Conservation (phyloP, 2,888 invertebrate species). For the Troilus luridus region DNA sequence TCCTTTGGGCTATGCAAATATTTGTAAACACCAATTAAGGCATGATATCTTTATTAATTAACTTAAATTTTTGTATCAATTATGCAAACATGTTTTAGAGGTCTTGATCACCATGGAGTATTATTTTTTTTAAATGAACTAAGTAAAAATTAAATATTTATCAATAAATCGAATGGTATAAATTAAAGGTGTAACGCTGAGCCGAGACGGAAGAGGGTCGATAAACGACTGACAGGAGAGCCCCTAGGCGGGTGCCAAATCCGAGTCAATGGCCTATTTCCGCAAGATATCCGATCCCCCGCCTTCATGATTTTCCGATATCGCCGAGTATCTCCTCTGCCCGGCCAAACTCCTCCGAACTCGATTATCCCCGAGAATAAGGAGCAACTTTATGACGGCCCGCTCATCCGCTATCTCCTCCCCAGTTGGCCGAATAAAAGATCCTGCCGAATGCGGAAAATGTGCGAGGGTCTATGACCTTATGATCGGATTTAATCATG, state of each 20-base stretch:
- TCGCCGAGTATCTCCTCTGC: background rate
- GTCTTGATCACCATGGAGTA: no score
- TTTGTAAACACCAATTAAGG: no score
- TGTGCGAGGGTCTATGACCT: background rate
- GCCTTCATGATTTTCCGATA: constrained; percentile 51
- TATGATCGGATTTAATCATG: constrained; percentile 33
- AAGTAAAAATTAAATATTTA: background rate
- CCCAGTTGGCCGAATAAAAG: constrained; percentile 43
- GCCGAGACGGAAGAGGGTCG: background rate
- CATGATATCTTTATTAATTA: no score
- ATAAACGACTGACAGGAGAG: background rate
- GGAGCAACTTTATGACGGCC: background rate
- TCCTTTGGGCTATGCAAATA: no score
- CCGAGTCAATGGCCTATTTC: constrained; percentile 42
- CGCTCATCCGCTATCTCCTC: background rate
- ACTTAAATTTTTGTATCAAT: no score
- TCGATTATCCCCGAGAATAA: constrained; percentile 40
- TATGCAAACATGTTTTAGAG: no score
- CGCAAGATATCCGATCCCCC: constrained; percentile 28
- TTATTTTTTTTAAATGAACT: no score
- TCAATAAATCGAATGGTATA: background rate
- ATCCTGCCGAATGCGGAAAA: constrained; percentile 9
- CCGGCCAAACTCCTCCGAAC: constrained; percentile 3
- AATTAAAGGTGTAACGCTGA: background rate
- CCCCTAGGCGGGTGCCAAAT: constrained; percentile 22